Evolutionary conservation across 1,140 invertebrate species (phyloP).

Genomic region (Helicoverpa zea): DNA sequence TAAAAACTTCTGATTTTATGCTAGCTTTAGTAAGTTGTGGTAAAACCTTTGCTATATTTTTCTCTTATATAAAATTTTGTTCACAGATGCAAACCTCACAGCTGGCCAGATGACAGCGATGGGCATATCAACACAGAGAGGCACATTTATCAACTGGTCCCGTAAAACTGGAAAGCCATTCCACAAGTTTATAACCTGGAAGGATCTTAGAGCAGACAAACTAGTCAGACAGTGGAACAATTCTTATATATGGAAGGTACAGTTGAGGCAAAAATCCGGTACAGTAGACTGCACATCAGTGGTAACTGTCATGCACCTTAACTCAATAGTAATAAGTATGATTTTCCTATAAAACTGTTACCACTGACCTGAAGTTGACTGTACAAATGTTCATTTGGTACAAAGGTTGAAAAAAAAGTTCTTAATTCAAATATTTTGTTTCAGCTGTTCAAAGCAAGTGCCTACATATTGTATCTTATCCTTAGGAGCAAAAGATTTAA

Average conservation of each 20-base stretch:
- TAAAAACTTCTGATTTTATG: no score
- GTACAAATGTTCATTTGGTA: no score
- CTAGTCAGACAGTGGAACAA: conserved; percentile 95
- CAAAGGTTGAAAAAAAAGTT: neutral
- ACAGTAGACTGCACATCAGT: no score
- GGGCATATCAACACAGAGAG: conserved; percentile 95
- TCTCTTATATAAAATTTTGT: conserved; percentile 38
- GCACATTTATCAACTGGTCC: conserved; percentile 96
- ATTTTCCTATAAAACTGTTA: no score
- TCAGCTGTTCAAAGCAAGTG: conserved; percentile 84
- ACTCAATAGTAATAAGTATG: no score
- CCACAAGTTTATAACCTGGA: conserved; percentile 99
- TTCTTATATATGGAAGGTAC: conserved; percentile 92
- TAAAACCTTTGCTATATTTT: neutral
- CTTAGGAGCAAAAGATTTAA: conserved; percentile 93
- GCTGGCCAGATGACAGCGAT: conserved; percentile 91
- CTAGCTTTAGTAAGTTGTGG: no score
- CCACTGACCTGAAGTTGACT: no score
- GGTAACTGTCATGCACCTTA: no score
- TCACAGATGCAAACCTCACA: conserved; percentile 88
- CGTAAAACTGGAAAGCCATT: conserved; percentile 92
- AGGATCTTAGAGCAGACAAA: conserved; percentile 94
- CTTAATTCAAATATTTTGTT: conserved; percentile 57
- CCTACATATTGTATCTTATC: conserved; percentile 91
- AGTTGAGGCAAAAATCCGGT: conserved; percentile 3